Base-by-base conservation (phyloP, 2,888 invertebrate genomes). In the Cybosia mesomella region DNA sequence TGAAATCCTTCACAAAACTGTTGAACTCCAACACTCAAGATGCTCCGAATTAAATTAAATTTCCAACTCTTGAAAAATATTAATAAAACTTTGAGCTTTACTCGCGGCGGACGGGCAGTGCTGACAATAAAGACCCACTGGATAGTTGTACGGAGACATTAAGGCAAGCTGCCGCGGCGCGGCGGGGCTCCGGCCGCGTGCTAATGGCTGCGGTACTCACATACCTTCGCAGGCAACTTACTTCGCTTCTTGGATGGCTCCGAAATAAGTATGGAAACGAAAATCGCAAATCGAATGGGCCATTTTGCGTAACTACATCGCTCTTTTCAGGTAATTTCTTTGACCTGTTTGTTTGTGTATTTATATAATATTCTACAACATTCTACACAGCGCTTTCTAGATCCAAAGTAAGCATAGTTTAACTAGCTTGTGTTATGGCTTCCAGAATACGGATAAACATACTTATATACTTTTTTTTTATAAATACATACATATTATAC, bases 121-220 rank as follows among this genome's bases (percentile, higher is more conserved):
- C 71, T 36, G 68, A 73, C 82, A 55, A 87, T 86, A 86, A 85
- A 85, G 85, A 79, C 73, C 64, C 54, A 71, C 72, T 72, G 77
- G 82, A 84, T 81, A 80, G 81, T 83, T 78, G 74, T 75, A 71
- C 24, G 71, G 72, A 83, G 83, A 83, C 83, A 85, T 88, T 84
- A 85, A 74, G 68, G 76, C 87, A 85, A 87, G 87, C 88, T 86
- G 68, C 85, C 64, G 81, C 65, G 64, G 71, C 66, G 73, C 77
- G 49, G 39, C 10, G 11, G 1, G n/a, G 21, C 54, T 9, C 13
- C 66, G 75, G 39, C 72, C 67, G 85, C 82, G 36, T 85, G 77
- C 84, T 85, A 85, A 87, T 86, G 83, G 84, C 73, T 65, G 58
- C 61, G 11, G 22, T 32, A 64, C 63, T 36, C 1, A 43, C 49